These are phyloP conservation scores for Gopherus evgoodei DNA, from an alignment of 2,113 vertebrate species.

Conservation along the genomic window DNA sequence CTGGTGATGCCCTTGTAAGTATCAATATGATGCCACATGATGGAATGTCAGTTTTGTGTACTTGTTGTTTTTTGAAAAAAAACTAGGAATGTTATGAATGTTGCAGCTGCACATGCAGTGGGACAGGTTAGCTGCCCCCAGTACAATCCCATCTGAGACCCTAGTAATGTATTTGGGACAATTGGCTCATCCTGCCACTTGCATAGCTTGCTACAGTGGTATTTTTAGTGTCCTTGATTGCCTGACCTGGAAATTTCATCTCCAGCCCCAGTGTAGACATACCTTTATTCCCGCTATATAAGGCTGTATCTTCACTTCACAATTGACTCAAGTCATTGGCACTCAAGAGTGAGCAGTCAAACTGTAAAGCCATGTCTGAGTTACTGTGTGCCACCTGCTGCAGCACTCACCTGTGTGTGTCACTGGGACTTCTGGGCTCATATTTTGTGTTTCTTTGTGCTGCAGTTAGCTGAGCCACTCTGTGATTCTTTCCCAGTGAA, in stretches of 20 bases:
- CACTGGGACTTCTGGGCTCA: not conserved
- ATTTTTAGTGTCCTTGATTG: too few relatives aligned
- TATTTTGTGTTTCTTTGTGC: not conserved
- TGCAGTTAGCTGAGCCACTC: not conserved
- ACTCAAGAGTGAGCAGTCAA: not conserved
- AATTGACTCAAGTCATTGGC: not conserved
- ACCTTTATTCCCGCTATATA: too few relatives aligned
- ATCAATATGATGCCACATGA: not conserved
- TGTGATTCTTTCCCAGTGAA: not conserved
- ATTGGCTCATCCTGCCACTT: too few relatives aligned
- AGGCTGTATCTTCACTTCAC: not conserved
- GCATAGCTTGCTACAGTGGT: too few relatives aligned
- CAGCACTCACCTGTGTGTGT: not conserved
- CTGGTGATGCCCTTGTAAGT: not conserved
- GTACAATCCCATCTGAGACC: too few relatives aligned
- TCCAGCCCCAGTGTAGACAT: too few relatives aligned
- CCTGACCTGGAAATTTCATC: too few relatives aligned
- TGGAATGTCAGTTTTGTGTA: not conserved
- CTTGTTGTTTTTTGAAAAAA: not conserved
- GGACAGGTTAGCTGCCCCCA: too few relatives aligned
- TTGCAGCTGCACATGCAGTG: not conserved
- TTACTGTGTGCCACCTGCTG: not conserved
- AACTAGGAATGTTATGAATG: not conserved
- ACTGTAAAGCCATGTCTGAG: not conserved
- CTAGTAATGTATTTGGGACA: not conserved